These are phyloP conservation scores for Xylota sylvarum DNA, from an alignment of 2,888 invertebrate genomes.

Conservation along the genomic window DNA sequence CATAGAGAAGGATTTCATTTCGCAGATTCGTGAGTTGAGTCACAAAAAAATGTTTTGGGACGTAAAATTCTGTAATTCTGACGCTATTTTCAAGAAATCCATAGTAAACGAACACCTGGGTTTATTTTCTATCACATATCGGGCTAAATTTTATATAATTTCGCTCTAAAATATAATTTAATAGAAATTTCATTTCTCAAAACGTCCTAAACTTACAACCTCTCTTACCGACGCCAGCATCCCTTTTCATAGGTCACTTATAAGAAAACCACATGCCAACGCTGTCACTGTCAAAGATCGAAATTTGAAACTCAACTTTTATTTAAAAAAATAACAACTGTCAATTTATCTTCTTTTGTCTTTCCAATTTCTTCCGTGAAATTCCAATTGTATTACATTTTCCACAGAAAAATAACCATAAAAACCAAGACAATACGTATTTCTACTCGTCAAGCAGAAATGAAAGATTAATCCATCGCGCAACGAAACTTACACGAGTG, in stretches of 20 bases:
- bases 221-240: neutral
- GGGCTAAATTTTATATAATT: too few relatives aligned
- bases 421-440: conserved; percentile 13
- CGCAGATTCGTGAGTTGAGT: too few relatives aligned
- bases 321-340: conserved; percentile 77
- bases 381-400: conserved; percentile 38
- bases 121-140: too few relatives aligned
- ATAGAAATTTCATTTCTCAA: too few relatives aligned
- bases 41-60: too few relatives aligned
- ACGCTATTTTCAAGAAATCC: too few relatives aligned
- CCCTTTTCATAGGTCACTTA: fast-evolving
- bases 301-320: conserved; percentile 54
- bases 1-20: too few relatives aligned
- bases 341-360: conserved; percentile 61
- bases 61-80: too few relatives aligned
- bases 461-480: conserved; percentile 34
- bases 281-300: conserved; percentile 60
- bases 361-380: conserved; percentile 41
- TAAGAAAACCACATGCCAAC: conserved; percentile 21
- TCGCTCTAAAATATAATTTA: too few relatives aligned
- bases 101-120: too few relatives aligned
- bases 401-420: neutral
- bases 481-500: conserved; percentile 19
- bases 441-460: conserved; percentile 25
- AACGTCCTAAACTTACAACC: too few relatives aligned